Base-by-base conservation (phyloP, 2,113 vertebrate genomes). In the Aramus guarauna region DNA sequence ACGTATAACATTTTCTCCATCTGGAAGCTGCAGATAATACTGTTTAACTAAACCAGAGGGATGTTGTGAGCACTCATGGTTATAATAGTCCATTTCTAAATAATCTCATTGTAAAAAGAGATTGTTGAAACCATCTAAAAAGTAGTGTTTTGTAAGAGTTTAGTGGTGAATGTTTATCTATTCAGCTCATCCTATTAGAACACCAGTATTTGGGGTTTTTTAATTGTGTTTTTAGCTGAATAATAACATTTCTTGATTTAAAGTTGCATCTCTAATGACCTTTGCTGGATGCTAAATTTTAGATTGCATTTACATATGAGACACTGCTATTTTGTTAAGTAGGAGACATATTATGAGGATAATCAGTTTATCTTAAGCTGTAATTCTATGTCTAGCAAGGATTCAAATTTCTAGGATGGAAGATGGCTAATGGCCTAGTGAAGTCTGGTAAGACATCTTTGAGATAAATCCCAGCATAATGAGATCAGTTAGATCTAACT, bases 321-420 rank as follows among this genome's bases (percentile, higher is more conserved):
- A 96, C 95, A 90, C 41, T 92, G 76, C 83, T 96, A 53, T 91
- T 95, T 95, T 95, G 80, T 94, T 92, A 90, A 96, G 89, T 71
- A 95, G 94, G 66, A 97, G 89, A 88, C 89, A 82, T 90, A 58
- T 72, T 96, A 95, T 75, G 41, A 80, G 69, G 53, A 91, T 95
- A 97, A 97, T 95, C 89, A 90, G 94, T 97, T 97, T 95, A 96
- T 96, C 97, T 95, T 91, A 89, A 90, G 89, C n/a, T 85, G 43
- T 96, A 97, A 97, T 95, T 95, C 80, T 92, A 76, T 74, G 95
- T 97, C 96, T 96, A 97, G 92, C 62, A 73, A 90, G 50, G 94
- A 97, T 97, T 97, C 96, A 97, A 94, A 97, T 97, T 95, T 97
- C 80, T 79, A n/a, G 94, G 73, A 89, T 78, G 75, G 50, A 90